Base-by-base conservation (phyloP, 2,797 vertebrate genomes). In the Varecia variegata region DNA sequence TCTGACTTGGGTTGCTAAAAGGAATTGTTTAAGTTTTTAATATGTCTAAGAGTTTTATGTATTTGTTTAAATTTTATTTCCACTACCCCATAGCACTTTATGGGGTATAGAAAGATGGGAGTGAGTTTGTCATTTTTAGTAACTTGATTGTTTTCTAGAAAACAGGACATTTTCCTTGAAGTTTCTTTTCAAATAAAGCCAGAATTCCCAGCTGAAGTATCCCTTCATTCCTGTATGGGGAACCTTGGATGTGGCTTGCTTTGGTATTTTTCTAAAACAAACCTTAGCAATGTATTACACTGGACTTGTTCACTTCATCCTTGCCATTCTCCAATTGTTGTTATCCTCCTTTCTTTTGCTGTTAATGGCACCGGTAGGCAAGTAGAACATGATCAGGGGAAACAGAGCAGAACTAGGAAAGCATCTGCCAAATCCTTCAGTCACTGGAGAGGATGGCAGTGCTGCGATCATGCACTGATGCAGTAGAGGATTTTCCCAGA, bases 51-150 rank as follows among this genome's bases (percentile, higher is more conserved):
- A 91, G 25, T 86, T 94, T 93, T 90, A 87, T 93, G 17, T 86
- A 67, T 88, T 62, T 92, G 17, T 79, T 93, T 67, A 86, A 71
- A 92, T 68, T 93, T 84, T 94, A 60, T 94, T 94, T 97, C 56
- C 30, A 76, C 17, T 90, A 54, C 20, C 12, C 15, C 2, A 1
- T 65, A 90, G 35, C 23, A 90, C 47, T 84, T 87, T 5, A 68
- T 73, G n/a, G 21, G 4, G 7, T 82, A 4, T 90, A 32, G 35
- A 50, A 11, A 43, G 30, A 27, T 82, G 11, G 38, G n/a, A 5
- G 50, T 83, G 40, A 88, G 45, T 91, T 94, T 95, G 23, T 93
- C 47, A 77, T 93, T 97, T 97, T 93, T 20, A 80, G 18, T 77
- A 92, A 88, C 20, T 79, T 85, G 50, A 85, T 14, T 93, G 25